A percentile compares a stretch with the other conserved stretches of the same genome.
These are phyloP conservation scores for Leptatherina wallacei DNA, from an alignment of 2,797 vertebrate species.

Conservation along the genomic window DNA sequence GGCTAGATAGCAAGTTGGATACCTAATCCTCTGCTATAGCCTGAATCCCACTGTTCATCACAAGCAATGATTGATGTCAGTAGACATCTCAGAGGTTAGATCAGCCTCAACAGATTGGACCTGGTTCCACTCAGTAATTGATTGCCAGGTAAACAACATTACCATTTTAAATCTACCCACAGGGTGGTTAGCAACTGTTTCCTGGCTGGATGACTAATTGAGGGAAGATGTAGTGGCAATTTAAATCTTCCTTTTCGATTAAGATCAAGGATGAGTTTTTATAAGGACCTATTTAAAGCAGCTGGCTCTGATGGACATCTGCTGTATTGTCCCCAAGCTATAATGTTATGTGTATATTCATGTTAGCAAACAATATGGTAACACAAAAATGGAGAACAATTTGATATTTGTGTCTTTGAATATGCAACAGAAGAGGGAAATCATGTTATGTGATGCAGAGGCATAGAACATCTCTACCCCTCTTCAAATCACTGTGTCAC, in stretches of 20 bases:
- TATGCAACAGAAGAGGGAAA: constrained; percentile 43
- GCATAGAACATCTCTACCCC: constrained; percentile 49
- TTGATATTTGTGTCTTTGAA: constrained; percentile 10
- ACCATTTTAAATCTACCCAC: constrained; percentile 64
- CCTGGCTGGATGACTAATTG: constrained; percentile 58
- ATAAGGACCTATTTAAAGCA: constrained; percentile 26
- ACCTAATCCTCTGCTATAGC: constrained; percentile 51
- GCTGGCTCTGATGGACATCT: constrained; percentile 30
- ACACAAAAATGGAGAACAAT: constrained; percentile 14
- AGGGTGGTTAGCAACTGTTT: constrained; percentile 50
- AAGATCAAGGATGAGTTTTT: constrained; percentile 29
- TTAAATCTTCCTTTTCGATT: constrained; percentile 29
- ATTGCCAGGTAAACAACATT: constrained; percentile 72
- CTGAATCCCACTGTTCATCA: constrained; percentile 43
- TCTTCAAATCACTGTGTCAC: constrained; percentile 72
- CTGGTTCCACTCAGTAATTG: constrained; percentile 51
- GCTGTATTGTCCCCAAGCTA: background rate
- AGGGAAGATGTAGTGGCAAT: constrained; percentile 36
- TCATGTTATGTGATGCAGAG: constrained; percentile 58
- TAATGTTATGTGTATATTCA: constrained; percentile 4
- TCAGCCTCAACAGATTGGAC: constrained; percentile 58
- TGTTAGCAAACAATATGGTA: constrained; percentile 15
- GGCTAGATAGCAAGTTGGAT: constrained; percentile 24
- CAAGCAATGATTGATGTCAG: constrained; percentile 54
- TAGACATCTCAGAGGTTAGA: constrained; percentile 53